Evolutionary conservation across 2,113 vertebrate species (phyloP).

Genomic region (Hirundichthys speculiger): DNA sequence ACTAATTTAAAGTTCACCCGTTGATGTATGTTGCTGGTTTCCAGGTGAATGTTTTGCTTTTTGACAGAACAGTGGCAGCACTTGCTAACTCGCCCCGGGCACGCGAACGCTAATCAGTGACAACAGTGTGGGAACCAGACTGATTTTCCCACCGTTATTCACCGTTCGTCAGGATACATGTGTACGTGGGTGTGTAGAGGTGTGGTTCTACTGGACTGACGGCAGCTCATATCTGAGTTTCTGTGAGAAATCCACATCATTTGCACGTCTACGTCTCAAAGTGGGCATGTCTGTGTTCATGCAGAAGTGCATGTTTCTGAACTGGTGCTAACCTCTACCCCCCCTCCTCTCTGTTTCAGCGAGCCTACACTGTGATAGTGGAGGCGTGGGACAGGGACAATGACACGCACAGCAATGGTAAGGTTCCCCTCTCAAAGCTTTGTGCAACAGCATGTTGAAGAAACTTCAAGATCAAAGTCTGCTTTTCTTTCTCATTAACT

Average conservation of each 20-base stretch:
- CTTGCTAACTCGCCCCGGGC: constrained; percentile 49
- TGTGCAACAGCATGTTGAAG: neutral
- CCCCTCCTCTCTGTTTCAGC: constrained; percentile 78
- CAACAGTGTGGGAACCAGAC: constrained; percentile 65
- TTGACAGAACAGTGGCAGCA: constrained; percentile 8
- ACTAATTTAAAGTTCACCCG: neutral
- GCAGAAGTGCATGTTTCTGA: constrained; percentile 27
- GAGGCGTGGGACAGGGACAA: constrained; percentile 97
- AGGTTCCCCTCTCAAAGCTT: constrained; percentile 63
- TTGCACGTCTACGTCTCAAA: constrained; percentile 8
- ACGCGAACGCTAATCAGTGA: constrained; percentile 69
- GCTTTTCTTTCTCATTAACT: too few species aligned
- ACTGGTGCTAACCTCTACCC: constrained; percentile 48
- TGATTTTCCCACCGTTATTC: constrained; percentile 51
- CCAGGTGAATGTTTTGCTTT: constrained; percentile 30
- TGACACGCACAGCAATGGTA: constrained; percentile 84
- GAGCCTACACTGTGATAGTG: constrained; percentile 90
- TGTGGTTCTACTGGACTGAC: constrained; percentile 20
- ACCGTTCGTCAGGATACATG: constrained; percentile 3
- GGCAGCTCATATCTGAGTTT: constrained; percentile 28
- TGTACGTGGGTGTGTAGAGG: constrained; percentile 21
- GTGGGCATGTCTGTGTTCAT: constrained; percentile 22
- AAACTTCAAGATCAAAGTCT: neutral
- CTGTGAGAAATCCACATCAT: constrained; percentile 25
- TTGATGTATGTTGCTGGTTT: constrained; percentile 2